Evolutionary conservation across 2,797 vertebrate species (phyloP).

Genomic region (Ctenopoma multispine): DNA sequence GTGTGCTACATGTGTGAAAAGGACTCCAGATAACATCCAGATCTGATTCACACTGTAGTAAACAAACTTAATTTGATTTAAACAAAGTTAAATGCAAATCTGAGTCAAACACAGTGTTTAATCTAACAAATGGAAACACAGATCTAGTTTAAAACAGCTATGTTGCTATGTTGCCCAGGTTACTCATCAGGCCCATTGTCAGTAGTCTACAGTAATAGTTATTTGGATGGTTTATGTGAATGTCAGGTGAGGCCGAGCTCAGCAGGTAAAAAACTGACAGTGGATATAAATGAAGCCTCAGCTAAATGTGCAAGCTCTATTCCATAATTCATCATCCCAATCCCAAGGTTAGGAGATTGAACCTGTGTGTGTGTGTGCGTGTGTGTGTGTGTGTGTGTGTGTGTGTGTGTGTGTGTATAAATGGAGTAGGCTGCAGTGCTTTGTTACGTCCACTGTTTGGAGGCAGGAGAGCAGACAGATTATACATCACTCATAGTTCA

Average conservation of each 20-base stretch:
- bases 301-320: slow-evolving; percentile 65
- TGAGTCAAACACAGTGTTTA: too few relatives aligned
- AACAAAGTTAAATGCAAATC: too few relatives aligned
- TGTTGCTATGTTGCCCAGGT: too few relatives aligned
- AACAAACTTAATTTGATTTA: too few relatives aligned
- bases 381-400: slow-evolving; percentile 52
- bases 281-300: slow-evolving; percentile 47
- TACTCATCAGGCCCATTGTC: not conserved
- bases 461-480: slow-evolving; percentile 54
- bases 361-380: slow-evolving; percentile 26
- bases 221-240: not conserved
- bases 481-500: slow-evolving; percentile 68
- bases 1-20: too few relatives aligned
- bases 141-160: too few relatives aligned
- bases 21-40: too few relatives aligned
- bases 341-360: slow-evolving; percentile 54
- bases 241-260: slow-evolving; percentile 17
- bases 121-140: too few relatives aligned
- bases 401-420: slow-evolving; percentile 52
- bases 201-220: not conserved
- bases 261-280: slow-evolving; percentile 26
- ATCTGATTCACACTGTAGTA: too few relatives aligned
- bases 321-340: slow-evolving; percentile 71
- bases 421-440: slow-evolving; percentile 62
- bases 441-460: slow-evolving; percentile 70